These are phyloP conservation scores for Sinelater perroti DNA, from an alignment of 2,888 invertebrate species.

Conservation along the genomic window DNA sequence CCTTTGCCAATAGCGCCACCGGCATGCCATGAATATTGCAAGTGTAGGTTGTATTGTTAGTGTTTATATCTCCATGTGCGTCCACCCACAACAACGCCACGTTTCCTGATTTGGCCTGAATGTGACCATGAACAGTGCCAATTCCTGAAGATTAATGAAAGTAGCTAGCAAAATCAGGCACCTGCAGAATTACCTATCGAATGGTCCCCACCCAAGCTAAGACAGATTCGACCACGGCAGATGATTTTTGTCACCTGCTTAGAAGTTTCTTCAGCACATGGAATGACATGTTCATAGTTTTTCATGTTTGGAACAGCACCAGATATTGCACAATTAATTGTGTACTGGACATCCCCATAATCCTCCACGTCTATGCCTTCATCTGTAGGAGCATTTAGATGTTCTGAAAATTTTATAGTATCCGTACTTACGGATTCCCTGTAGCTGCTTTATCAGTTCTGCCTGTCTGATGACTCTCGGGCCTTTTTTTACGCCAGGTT, in stretches of 20 bases:
- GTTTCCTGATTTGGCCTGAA: slow-evolving; percentile 70
- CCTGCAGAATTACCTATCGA: slow-evolving; percentile 68
- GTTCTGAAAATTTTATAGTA: neutral
- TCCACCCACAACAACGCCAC: slow-evolving; percentile 88
- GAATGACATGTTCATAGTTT: slow-evolving; percentile 72
- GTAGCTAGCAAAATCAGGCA: neutral
- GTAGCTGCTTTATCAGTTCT: slow-evolving; percentile 70
- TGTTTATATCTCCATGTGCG: slow-evolving; percentile 93
- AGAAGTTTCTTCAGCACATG: slow-evolving; percentile 73
- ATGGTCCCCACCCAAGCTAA: slow-evolving; percentile 92
- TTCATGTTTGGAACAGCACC: slow-evolving; percentile 70
- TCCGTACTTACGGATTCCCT: slow-evolving; percentile 66
- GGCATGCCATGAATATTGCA: slow-evolving; percentile 86
- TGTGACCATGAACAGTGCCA: slow-evolving; percentile 83
- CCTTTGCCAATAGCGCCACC: slow-evolving; percentile 78
- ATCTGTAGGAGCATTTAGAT: slow-evolving; percentile 40
- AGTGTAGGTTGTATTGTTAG: slow-evolving; percentile 80
- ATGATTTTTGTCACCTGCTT: slow-evolving; percentile 70
- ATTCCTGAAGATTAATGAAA: slow-evolving; percentile 46
- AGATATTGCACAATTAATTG: slow-evolving; percentile 48
- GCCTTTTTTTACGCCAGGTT: slow-evolving; percentile 75
- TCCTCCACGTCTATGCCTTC: slow-evolving; percentile 62
- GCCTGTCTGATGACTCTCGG: slow-evolving; percentile 73
- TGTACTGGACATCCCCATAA: slow-evolving; percentile 72
- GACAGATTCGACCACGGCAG: slow-evolving; percentile 69